phyloP scores from a whole-genome alignment of 2,113 vertebrate genomes.

The Cyprinodon variegatus region DNA sequence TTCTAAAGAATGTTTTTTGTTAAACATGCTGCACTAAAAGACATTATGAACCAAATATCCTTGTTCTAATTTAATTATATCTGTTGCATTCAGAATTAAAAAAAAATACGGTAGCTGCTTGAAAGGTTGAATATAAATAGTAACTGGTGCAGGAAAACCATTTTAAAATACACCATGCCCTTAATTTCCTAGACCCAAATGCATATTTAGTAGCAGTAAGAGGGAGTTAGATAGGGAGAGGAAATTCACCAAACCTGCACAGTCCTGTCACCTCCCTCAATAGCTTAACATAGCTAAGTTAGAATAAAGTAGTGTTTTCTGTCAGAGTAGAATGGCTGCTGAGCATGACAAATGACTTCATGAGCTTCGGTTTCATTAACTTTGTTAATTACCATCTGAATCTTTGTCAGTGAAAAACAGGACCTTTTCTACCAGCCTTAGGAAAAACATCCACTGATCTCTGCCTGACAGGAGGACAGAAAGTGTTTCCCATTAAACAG shows the following conservation, averaged over 20 bases:
- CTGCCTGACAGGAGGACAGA: slow-evolving; percentile 37
- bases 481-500: slow-evolving; percentile 47
- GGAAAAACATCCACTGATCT: slow-evolving; percentile 39
- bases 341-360: slow-evolving; percentile 14
- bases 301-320: slow-evolving; percentile 22
- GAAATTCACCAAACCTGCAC: slow-evolving; percentile 21
- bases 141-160: slow-evolving; percentile 29
- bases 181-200: neutral
- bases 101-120: slow-evolving; percentile 41
- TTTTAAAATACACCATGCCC: slow-evolving; percentile 23
- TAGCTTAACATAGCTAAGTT: slow-evolving; percentile 28
- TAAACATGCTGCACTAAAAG: slow-evolving; percentile 1
- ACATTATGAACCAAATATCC: slow-evolving; percentile 12
- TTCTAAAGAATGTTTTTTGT: slow-evolving; percentile 43
- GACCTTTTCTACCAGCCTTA: slow-evolving; percentile 47
- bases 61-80: slow-evolving; percentile 22
- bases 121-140: slow-evolving; percentile 34
- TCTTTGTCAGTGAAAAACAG: slow-evolving; percentile 35
- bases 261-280: slow-evolving; percentile 2
- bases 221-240: slow-evolving; percentile 48
- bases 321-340: slow-evolving; percentile 17
- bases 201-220: neutral
- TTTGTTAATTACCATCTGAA: slow-evolving; percentile 53
- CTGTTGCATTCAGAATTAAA: slow-evolving; percentile 37
- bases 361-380: slow-evolving; percentile 27